Evolutionary conservation across 1,140 invertebrate species (phyloP).

Genomic region (Myzus persicae): DNA sequence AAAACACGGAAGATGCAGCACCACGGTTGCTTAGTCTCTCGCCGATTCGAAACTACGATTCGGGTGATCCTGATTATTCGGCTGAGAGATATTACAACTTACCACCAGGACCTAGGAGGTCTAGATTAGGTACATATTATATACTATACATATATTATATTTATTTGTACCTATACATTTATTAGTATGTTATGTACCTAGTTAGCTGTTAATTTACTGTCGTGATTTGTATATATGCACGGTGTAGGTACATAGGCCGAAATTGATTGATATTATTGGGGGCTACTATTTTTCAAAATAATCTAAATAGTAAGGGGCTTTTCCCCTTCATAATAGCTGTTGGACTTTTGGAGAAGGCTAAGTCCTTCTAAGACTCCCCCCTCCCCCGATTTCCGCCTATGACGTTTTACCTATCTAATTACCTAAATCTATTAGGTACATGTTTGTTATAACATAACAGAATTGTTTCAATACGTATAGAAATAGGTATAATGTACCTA

Average conservation of each 20-base stretch:
- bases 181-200: background rate
- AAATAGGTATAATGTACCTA: background rate
- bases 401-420: background rate
- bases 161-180: background rate
- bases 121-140: constrained; percentile 33
- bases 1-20: constrained; percentile 44
- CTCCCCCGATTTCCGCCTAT: no score
- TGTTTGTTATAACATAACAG: background rate
- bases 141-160: background rate
- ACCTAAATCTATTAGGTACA: background rate
- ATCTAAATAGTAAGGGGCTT: no score
- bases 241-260: no score
- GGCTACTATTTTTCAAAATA: no score
- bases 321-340: no score
- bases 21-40: constrained; percentile 51
- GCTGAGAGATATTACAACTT: constrained; percentile 30
- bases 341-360: no score
- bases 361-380: no score
- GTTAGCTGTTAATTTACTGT: background rate
- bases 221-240: background rate
- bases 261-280: no score
- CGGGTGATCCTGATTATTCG: constrained; percentile 44
- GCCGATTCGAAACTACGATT: constrained; percentile 39
- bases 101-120: constrained; percentile 44
- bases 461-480: background rate